Evolutionary conservation across 2,888 invertebrate genomes (phyloP).

Genomic region (Sclerodermus sp.): DNA sequence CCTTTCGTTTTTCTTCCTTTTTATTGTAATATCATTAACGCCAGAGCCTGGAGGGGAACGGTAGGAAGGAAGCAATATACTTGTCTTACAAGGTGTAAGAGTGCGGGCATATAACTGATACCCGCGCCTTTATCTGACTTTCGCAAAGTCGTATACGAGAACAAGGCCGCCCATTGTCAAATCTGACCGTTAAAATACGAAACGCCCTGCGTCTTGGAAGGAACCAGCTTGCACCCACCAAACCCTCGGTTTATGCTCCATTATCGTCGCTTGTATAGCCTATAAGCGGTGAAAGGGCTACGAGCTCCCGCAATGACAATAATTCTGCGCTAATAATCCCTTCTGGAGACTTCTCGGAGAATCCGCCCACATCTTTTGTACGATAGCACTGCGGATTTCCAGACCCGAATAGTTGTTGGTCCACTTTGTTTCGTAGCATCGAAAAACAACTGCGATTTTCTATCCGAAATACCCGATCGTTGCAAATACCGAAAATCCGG

Average conservation of each 20-base stretch:
- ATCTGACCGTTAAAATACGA: slow-evolving; percentile 52
- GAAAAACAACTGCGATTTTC: slow-evolving; percentile 2
- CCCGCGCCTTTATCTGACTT: slow-evolving; percentile 31
- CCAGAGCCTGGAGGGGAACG: not conserved
- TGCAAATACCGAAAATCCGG: too few species aligned
- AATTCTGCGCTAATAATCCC: slow-evolving; percentile 45
- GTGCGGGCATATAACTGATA: slow-evolving; percentile 18
- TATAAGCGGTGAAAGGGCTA: slow-evolving; percentile 35
- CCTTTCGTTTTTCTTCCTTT: too few species aligned
- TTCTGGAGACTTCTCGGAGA: slow-evolving; percentile 17
- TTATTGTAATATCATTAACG: too few species aligned
- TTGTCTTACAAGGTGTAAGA: slow-evolving; percentile 23
- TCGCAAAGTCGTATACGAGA: slow-evolving; percentile 27
- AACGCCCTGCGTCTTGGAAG: slow-evolving; percentile 37
- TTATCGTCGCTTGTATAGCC: slow-evolving; percentile 38
- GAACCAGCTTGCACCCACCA: slow-evolving; percentile 17
- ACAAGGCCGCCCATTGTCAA: slow-evolving; percentile 40
- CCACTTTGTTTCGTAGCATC: slow-evolving; percentile 8
- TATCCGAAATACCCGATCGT: too few species aligned
- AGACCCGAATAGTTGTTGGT: not conserved
- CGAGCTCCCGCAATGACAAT: slow-evolving; percentile 38
- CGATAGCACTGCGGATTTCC: slow-evolving; percentile 9
- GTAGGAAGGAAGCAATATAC: not conserved
- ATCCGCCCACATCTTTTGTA: slow-evolving; percentile 5
- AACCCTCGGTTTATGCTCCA: slow-evolving; percentile 20